phyloP scores from a whole-genome alignment of 1,140 invertebrate species.

The Drosophila sechellia region DNA sequence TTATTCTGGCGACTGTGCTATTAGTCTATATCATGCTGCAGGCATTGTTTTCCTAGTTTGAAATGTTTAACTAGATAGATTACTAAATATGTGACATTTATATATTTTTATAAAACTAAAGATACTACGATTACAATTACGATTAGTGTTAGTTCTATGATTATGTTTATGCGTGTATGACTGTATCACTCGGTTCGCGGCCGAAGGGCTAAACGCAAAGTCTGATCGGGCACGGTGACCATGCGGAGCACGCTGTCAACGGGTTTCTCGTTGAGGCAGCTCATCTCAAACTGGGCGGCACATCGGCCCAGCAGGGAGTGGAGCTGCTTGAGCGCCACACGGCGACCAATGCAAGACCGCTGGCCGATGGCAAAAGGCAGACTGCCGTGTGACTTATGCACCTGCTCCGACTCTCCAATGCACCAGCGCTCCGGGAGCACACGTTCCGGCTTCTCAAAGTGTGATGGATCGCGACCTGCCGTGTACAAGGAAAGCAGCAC shows the following conservation, averaged over 20 bases:
- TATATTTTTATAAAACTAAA: constrained; percentile 56
- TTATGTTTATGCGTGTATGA: constrained; percentile 25
- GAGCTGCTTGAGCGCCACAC: constrained; percentile 91
- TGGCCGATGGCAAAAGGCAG: constrained; percentile 93
- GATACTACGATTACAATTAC: constrained; percentile 43
- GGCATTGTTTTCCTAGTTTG: constrained; percentile 56
- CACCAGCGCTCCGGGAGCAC: constrained; percentile 93
- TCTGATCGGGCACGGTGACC: constrained; percentile 86
- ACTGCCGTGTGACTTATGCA: constrained; percentile 88
- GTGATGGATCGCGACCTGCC: constrained; percentile 88
- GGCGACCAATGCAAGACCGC: constrained; percentile 92
- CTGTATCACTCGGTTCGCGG: constrained; percentile 31
- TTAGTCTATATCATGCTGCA: constrained; percentile 52
- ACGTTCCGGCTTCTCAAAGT: constrained; percentile 89
- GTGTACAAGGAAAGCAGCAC: constrained; percentile 93
- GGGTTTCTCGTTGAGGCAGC: constrained; percentile 85
- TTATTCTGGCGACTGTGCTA: constrained; percentile 47
- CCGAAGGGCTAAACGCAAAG: constrained; percentile 82
- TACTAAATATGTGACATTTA: constrained; percentile 35
- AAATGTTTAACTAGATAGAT: constrained; percentile 1
- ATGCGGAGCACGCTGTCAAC: constrained; percentile 86
- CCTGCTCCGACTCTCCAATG: constrained; percentile 82
- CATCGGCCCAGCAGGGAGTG: constrained; percentile 87
- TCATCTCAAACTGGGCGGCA: constrained; percentile 85
- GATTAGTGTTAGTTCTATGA: constrained; percentile 22